Conservation (phyloP, 1,140 invertebrate species). For the Zaprionus ghesquierei region DNA sequence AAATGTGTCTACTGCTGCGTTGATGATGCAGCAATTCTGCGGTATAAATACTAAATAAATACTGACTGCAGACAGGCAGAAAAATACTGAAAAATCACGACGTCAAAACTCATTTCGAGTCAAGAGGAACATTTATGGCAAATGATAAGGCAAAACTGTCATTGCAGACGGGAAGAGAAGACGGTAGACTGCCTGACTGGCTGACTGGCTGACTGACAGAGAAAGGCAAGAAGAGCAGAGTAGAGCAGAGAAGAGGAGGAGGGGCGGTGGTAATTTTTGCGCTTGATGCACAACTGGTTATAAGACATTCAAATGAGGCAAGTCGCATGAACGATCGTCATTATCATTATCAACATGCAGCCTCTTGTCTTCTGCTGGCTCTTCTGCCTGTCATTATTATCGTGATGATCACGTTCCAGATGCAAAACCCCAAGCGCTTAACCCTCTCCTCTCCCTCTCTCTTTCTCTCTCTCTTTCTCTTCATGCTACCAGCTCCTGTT, state of each 20-base stretch:
- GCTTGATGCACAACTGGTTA: conserved; percentile 58
- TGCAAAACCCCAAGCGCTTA: conserved; percentile 19
- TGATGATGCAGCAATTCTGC: conserved; percentile 35
- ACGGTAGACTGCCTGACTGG: conserved; percentile 1
- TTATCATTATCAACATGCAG: conserved; percentile 36
- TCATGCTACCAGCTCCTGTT: conserved; percentile 65
- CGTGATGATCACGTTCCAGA: conserved; percentile 63
- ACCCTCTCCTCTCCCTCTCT: background rate
- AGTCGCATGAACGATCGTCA: conserved; percentile 21
- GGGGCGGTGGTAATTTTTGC: conserved; percentile 6
- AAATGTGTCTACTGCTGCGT: background rate
- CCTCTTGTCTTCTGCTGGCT: conserved; percentile 11
- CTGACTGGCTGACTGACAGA: background rate
- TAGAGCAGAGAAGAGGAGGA: background rate
- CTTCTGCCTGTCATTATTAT: conserved; percentile 57
- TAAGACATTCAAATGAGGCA: conserved; percentile 55
- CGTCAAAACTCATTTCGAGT: conserved; percentile 41
- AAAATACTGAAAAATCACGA: conserved; percentile 36
- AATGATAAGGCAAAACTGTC: conserved; percentile 79
- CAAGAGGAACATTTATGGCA: conserved; percentile 56
- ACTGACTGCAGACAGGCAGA: conserved; percentile 31
- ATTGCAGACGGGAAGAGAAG: conserved; percentile 32
- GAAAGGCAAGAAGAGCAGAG: background rate
- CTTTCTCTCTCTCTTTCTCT: background rate
- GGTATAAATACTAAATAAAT: conserved; percentile 15